Percentiles rank a stretch among this genome's conserved stretches.
Conservation (phyloP, 1,140 invertebrate genomes). For the Drosophila equinoxialis region DNA sequence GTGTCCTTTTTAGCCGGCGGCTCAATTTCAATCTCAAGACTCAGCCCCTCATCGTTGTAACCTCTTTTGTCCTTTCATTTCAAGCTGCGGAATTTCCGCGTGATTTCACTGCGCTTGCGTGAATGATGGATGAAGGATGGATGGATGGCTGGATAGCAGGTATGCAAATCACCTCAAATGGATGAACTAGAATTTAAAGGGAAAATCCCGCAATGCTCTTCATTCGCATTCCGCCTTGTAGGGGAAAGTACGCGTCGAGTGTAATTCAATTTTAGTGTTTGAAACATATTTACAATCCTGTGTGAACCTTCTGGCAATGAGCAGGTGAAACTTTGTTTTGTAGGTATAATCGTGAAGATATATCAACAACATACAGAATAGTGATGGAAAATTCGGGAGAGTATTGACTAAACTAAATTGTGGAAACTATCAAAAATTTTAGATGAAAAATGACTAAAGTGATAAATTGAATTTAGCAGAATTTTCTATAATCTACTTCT, state of each 20-base stretch:
- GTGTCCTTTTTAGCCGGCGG: constrained; percentile 40
- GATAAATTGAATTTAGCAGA: no score
- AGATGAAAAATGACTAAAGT: no score
- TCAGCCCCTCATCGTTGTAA: constrained; percentile 7
- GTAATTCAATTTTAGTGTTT: constrained; percentile 20
- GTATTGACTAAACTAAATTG: not conserved
- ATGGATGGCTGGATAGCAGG: constrained; percentile 42
- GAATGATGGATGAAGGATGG: constrained; percentile 55
- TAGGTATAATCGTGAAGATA: not conserved
- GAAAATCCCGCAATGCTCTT: constrained; percentile 63
- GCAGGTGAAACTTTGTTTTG: constrained; percentile 2
- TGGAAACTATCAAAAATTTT: not conserved
- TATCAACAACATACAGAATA: not conserved
- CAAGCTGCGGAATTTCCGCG: constrained; percentile 70
- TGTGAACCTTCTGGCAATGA: not conserved
- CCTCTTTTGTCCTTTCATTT: constrained; percentile 54
- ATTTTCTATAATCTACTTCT: no score
- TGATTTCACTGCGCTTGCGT: constrained; percentile 69
- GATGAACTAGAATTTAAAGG: constrained; percentile 65
- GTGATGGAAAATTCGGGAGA: not conserved
- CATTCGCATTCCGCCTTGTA: constrained; percentile 62
- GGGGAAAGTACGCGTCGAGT: constrained; percentile 59
- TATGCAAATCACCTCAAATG: constrained; percentile 64
- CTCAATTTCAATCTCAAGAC: not conserved
- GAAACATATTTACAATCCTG: not conserved